phyloP scores from a whole-genome alignment of 1,140 invertebrate species.

The Cydia amplana region DNA sequence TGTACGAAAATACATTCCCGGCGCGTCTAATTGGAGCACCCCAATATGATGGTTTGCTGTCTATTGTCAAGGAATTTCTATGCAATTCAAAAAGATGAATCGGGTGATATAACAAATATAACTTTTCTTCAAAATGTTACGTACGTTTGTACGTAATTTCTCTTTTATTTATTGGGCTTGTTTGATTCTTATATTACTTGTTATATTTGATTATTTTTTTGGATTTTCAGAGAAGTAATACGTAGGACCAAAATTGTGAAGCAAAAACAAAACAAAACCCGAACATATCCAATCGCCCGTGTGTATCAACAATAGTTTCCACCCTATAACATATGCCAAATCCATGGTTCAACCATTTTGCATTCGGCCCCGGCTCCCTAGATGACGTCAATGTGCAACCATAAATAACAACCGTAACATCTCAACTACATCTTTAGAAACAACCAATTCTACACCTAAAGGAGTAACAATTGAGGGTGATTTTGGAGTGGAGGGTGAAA shows the following conservation, averaged over 20 bases:
- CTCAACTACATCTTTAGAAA: conserved; percentile 35
- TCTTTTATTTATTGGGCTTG: no score
- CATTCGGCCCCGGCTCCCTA: conserved; percentile 74
- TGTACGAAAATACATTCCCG: no score
- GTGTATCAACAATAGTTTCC: conserved; percentile 62
- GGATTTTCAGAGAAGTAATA: no score
- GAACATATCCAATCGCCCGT: conserved; percentile 38
- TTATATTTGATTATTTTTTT: no score
- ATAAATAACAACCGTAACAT: conserved; percentile 40
- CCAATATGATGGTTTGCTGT: no score
- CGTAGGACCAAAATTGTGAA: neutral
- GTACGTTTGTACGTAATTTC: no score
- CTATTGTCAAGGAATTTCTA: no score
- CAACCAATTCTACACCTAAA: conserved; percentile 38
- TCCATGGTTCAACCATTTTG: conserved; percentile 77
- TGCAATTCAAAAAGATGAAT: no score
- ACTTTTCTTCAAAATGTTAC: no score
- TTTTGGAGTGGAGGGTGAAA: neutral
- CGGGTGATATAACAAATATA: no score
- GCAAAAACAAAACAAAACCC: neutral
- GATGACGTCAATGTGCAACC: conserved; percentile 74
- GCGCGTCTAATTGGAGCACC: no score
- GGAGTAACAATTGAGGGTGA: neutral
- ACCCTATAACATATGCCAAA: conserved; percentile 78
- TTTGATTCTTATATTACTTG: no score